These are phyloP conservation scores for Geotrupes spiniger DNA, from an alignment of 2,888 invertebrate species.

Conservation along the genomic window DNA sequence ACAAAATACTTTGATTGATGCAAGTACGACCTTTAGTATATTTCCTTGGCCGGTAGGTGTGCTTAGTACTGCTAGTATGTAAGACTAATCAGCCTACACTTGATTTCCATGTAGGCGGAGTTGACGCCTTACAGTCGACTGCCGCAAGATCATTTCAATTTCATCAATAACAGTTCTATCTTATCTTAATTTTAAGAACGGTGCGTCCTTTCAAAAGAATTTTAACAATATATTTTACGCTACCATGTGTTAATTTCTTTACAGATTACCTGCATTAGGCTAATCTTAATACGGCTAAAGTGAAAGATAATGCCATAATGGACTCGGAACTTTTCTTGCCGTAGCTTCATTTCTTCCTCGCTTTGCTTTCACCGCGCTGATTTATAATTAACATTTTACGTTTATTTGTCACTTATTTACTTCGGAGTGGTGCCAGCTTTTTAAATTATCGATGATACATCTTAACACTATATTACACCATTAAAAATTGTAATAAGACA, in stretches of 20 bases:
- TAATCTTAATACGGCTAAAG: conserved; percentile 4
- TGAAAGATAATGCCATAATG: conserved; percentile 1
- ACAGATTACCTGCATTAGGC: conserved; percentile 11
- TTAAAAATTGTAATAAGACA: too few species aligned
- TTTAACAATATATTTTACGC: conserved; percentile 21
- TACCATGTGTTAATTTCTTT: conserved; percentile 27
- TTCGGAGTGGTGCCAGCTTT: too few species aligned
- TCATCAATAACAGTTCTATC: conserved; percentile 35
- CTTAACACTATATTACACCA: too few species aligned
- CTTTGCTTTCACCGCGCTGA: background rate
- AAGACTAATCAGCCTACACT: conserved; percentile 29
- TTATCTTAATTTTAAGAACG: conserved; percentile 34
- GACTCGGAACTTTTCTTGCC: background rate
- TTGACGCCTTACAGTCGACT: conserved; percentile 27
- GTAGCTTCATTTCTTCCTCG: background rate
- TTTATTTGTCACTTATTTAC: too few species aligned
- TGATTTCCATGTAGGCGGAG: conserved; percentile 29
- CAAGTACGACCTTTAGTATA: background rate
- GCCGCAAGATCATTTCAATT: conserved; percentile 32
- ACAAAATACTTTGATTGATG: too few species aligned
- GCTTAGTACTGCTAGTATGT: conserved; percentile 21
- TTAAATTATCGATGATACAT: too few species aligned
- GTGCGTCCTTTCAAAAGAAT: conserved; percentile 11
- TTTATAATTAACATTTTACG: too few species aligned
- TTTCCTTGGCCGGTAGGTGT: conserved; percentile 22